A percentile compares a stretch with the other conserved stretches of the same genome.
Conservation (phyloP, 2,113 vertebrate species). For the Noctilio leporinus region DNA sequence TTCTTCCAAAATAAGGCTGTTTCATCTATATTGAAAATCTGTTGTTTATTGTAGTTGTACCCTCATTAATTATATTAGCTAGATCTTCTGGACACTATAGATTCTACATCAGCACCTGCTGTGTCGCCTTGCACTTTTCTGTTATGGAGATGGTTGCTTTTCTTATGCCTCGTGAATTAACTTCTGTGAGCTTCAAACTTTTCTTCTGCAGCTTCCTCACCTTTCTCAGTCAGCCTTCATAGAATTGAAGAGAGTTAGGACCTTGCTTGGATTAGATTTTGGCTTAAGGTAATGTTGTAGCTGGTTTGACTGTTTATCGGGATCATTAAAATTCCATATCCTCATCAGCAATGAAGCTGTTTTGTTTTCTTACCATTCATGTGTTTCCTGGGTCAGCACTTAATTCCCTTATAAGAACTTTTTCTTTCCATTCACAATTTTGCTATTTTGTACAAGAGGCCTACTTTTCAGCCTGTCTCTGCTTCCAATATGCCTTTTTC, state of each 20-base stretch:
- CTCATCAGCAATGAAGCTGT: not conserved
- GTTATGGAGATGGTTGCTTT: not conserved
- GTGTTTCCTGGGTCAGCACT: not conserved
- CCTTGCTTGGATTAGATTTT: not conserved
- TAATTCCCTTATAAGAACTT: no score
- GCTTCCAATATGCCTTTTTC: not conserved
- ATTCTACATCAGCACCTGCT: not conserved
- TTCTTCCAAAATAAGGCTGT: not conserved
- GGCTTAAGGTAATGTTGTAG: not conserved
- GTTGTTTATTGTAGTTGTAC: no score
- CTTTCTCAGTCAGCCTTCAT: no score
- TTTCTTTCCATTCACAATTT: no score
- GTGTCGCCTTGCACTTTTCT: not conserved
- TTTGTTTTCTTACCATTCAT: not conserved
- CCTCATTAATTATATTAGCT: no score
- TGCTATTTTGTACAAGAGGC: not conserved
- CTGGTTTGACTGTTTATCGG: not conserved
- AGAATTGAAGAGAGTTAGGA: not conserved
- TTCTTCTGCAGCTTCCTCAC: not conserved
- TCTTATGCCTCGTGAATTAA: not conserved
- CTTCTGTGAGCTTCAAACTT: not conserved
- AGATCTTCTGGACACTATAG: not conserved
- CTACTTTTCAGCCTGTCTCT: not conserved
- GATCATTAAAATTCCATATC: not conserved
- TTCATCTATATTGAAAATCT: not conserved